Evolutionary conservation across 2,888 invertebrate species (phyloP).

Genomic region (Erebia epiphron): DNA sequence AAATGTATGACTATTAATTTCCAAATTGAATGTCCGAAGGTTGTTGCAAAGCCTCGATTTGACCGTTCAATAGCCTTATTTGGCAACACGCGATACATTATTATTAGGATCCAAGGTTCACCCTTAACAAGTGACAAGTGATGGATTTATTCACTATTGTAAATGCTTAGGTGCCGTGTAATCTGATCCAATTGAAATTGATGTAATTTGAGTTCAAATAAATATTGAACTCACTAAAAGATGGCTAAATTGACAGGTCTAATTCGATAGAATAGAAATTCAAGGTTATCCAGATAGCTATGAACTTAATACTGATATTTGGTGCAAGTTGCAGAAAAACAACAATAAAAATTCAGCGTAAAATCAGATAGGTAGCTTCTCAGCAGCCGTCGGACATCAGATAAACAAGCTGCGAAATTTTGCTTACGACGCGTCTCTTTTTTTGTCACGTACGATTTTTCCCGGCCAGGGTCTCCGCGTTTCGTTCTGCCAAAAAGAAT

Average conservation of each 20-base stretch:
- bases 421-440: no score
- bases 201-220: constrained; percentile 1
- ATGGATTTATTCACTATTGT: constrained; percentile 32
- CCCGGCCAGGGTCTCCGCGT: no score
- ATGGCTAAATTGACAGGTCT: background rate
- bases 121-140: constrained; percentile 32
- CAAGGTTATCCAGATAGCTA: background rate
- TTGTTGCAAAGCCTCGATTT: constrained; percentile 30
- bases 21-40: constrained; percentile 29
- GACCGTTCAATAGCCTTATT: constrained; percentile 58
- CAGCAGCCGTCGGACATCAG: no score
- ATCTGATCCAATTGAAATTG: constrained; percentile 1
- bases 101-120: constrained; percentile 48
- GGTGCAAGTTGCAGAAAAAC: no score
- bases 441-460: no score
- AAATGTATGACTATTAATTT: constrained; percentile 29
- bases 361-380: no score
- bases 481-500: no score
- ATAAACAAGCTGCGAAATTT: no score
- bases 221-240: background rate
- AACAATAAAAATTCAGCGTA: no score
- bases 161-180: background rate
- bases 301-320: no score
- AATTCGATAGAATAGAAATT: background rate
- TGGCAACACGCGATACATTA: constrained; percentile 54